Evolutionary conservation across 1,140 invertebrate species (phyloP).

Genomic region (Diplogasteroides magnus): DNA sequence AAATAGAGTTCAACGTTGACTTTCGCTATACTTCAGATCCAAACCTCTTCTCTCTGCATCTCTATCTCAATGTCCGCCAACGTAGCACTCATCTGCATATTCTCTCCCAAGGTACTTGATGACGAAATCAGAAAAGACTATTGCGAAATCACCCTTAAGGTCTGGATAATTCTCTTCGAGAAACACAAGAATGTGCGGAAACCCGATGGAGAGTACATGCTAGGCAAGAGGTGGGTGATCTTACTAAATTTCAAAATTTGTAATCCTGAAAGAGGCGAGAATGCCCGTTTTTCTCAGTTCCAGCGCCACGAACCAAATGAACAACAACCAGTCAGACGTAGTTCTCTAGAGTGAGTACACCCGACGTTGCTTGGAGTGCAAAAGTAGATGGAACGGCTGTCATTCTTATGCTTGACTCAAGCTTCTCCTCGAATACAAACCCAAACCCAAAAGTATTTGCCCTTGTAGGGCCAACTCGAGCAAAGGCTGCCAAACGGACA

Average conservation of each 20-base stretch:
- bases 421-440: no score
- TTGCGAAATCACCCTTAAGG: conserved; percentile 9
- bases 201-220: conserved; percentile 45
- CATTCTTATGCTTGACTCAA: neutral
- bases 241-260: conserved; percentile 4
- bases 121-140: neutral
- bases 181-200: conserved; percentile 67
- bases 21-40: conserved; percentile 57
- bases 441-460: no score
- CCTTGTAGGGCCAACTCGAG: no score
- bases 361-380: conserved; percentile 1
- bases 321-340: conserved; percentile 7
- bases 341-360: conserved; percentile 18
- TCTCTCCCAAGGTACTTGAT: conserved; percentile 60
- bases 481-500: no score
- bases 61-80: conserved; percentile 61
- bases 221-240: conserved; percentile 37
- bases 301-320: conserved; percentile 9
- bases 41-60: conserved; percentile 62
- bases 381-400: neutral
- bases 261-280: neutral
- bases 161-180: conserved; percentile 66
- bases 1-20: no score
- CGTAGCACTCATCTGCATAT: conserved; percentile 62
- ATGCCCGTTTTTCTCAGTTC: neutral